A percentile compares a stretch with the other conserved stretches of the same genome.
phyloP scores from a whole-genome alignment of 2,797 vertebrate species.

The Rhinatrema bivittatum region DNA sequence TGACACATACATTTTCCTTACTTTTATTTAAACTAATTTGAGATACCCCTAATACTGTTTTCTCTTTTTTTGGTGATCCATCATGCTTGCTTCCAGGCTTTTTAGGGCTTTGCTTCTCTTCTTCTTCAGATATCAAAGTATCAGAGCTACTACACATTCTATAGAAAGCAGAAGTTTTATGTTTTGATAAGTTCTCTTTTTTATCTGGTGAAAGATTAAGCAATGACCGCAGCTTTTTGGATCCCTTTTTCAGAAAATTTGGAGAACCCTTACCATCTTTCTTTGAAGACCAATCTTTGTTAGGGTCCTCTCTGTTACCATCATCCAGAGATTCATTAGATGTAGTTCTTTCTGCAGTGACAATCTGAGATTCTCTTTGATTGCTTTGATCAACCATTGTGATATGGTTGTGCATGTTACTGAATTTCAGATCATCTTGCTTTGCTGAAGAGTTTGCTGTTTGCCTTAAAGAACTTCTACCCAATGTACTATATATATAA shows the following conservation, averaged over 20 bases:
- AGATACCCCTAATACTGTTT: conserved; percentile 51
- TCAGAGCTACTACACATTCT: conserved; percentile 73
- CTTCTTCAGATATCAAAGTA: conserved; percentile 69
- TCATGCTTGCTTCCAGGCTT: conserved; percentile 35
- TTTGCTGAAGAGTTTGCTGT: conserved; percentile 45
- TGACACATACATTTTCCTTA: conserved; percentile 47
- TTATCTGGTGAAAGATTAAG: conserved; percentile 77
- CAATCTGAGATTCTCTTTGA: conserved; percentile 49
- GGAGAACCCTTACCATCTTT: conserved; percentile 57
- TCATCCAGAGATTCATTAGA: conserved; percentile 65
- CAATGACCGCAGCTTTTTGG: conserved; percentile 78
- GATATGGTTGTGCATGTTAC: conserved; percentile 44
- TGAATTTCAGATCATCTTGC: conserved; percentile 30
- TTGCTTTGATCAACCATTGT: conserved; percentile 58
- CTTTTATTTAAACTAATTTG: conserved; percentile 49
- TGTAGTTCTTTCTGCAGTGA: conserved; percentile 55
- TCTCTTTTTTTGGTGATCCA: conserved; percentile 46
- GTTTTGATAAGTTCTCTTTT: conserved; percentile 61
- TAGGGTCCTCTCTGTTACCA: conserved; percentile 46
- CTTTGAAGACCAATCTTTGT: conserved; percentile 40
- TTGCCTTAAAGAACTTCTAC: conserved; percentile 53
- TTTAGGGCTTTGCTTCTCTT: conserved; percentile 48
- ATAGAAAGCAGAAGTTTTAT: conserved; percentile 54
- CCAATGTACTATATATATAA: conserved; percentile 68
- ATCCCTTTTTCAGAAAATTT: conserved; percentile 71